These are phyloP conservation scores for Lepilemur ruficaudatus DNA, from an alignment of 2,797 vertebrate species.

Conservation along the genomic window DNA sequence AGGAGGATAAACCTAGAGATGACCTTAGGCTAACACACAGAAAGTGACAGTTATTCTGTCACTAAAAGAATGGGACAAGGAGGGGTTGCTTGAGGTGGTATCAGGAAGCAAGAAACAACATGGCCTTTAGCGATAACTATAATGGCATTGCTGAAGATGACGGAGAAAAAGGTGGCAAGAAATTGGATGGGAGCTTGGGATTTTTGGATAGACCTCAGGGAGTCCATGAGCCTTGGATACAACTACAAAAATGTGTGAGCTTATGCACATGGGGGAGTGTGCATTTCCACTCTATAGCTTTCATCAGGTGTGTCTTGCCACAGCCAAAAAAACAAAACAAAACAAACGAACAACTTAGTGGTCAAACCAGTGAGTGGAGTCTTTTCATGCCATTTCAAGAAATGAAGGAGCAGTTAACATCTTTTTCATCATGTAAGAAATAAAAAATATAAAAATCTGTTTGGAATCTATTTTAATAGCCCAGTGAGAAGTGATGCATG, in stretches of 20 bases:
- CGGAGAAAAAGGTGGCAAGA: background rate
- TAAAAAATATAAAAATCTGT: background rate
- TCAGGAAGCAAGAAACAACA: background rate
- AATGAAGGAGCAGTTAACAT: background rate
- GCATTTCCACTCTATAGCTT: background rate
- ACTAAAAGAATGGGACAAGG: background rate
- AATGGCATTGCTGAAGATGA: background rate
- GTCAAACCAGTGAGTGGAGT: background rate
- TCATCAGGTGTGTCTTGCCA: background rate
- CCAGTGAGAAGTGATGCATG: background rate
- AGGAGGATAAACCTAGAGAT: background rate
- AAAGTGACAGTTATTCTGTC: background rate
- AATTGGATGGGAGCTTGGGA: background rate
- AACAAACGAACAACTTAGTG: background rate
- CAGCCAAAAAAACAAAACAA: too few species aligned
- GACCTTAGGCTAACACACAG: fast-evolving
- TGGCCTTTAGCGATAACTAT: fast-evolving
- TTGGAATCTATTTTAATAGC: background rate
- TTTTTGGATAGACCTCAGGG: background rate
- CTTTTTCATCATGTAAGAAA: background rate
- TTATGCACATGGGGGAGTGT: background rate
- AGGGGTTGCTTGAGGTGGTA: background rate
- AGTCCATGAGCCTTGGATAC: background rate
- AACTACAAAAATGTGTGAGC: background rate
- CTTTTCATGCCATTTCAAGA: background rate